Percentiles rank a stretch among this genome's conserved stretches.
Evolutionary conservation across 2,113 vertebrate genomes (phyloP).

Genomic region (Pitta sordida): DNA sequence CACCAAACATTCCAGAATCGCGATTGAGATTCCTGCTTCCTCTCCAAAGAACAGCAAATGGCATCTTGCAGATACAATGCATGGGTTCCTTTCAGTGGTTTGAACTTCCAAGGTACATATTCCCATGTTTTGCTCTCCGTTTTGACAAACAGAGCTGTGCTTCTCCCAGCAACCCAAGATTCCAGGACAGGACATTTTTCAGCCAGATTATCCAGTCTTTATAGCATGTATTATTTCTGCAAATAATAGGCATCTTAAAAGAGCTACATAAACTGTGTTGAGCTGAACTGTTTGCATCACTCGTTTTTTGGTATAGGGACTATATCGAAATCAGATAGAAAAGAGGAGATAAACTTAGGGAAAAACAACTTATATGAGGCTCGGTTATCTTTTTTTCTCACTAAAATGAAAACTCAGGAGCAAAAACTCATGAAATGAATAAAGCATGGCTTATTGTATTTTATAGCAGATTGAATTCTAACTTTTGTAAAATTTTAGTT

Average conservation of each 20-base stretch:
- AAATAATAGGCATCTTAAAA: background rate
- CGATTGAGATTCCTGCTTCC: background rate
- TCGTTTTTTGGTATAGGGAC: background rate
- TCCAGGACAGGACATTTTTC: background rate
- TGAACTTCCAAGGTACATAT: background rate
- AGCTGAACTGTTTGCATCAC: background rate
- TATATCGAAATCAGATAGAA: background rate
- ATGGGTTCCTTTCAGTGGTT: background rate
- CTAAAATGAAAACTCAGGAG: background rate
- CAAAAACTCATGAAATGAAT: background rate
- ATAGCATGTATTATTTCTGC: background rate
- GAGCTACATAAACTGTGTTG: background rate
- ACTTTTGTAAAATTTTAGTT: background rate
- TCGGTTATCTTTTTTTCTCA: background rate
- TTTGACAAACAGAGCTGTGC: background rate
- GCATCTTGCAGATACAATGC: background rate
- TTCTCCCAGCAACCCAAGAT: background rate
- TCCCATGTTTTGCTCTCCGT: background rate
- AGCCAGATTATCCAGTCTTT: background rate
- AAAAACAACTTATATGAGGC: background rate
- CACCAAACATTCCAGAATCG: background rate
- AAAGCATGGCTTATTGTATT: background rate
- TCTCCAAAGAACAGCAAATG: background rate
- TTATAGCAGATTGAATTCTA: background rate
- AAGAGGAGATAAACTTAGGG: background rate